Evolutionary conservation across 2,113 vertebrate genomes (phyloP).

Genomic region (Phylloscopus trochilus): DNA sequence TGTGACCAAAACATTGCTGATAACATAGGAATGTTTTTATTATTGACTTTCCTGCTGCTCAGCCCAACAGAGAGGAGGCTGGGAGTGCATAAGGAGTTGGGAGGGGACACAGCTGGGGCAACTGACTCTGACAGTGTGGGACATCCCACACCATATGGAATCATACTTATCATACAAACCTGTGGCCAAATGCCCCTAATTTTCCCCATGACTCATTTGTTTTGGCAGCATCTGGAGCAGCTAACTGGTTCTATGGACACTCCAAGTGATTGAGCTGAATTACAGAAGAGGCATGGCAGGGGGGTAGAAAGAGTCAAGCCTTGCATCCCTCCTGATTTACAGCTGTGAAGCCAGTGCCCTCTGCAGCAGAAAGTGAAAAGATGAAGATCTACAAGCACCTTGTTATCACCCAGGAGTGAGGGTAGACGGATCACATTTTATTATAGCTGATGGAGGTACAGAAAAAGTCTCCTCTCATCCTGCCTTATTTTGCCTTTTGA

Average conservation of each 20-base stretch:
- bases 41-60: neutral
- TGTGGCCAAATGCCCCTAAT: neutral
- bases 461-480: neutral
- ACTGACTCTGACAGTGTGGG: neutral
- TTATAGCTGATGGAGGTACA: neutral
- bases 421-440: neutral
- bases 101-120: neutral
- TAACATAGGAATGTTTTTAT: neutral
- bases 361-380: neutral
- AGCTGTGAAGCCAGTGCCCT: neutral
- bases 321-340: neutral
- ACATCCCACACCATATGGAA: fast-evolving
- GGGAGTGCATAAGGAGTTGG: fast-evolving
- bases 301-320: neutral
- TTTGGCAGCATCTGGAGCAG: neutral
- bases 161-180: neutral
- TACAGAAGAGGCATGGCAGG: neutral
- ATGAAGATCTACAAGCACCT: neutral
- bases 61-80: fast-evolving
- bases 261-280: neutral
- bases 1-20: neutral
- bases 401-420: neutral
- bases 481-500: neutral
- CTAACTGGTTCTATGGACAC: neutral
- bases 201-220: neutral